phyloP scores from a whole-genome alignment of 1,140 invertebrate species.

The Aphelinus certus region DNA sequence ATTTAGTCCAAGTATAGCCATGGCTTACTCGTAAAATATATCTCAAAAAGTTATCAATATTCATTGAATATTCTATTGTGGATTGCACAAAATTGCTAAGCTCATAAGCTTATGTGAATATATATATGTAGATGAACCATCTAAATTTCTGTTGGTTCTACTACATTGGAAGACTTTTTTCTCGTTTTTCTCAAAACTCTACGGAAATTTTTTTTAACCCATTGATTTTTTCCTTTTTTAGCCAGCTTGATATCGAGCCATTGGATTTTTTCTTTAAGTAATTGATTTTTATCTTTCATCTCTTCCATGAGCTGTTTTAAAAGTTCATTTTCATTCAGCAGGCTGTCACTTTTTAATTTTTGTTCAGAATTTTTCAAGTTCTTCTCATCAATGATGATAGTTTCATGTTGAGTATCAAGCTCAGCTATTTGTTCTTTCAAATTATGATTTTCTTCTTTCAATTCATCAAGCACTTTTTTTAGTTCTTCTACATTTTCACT shows the following conservation, averaged over 20 bases:
- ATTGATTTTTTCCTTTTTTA: conserved; percentile 33
- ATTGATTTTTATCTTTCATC: conserved; percentile 23
- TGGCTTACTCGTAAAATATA: no score
- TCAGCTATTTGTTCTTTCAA: conserved; percentile 19
- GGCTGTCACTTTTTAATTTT: conserved; percentile 28
- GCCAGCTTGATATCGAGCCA: conserved; percentile 22
- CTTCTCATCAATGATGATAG: conserved; percentile 19
- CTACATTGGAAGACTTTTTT: conserved; percentile 15
- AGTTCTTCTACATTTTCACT: conserved; percentile 16
- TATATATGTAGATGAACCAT: no score
- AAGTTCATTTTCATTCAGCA: conserved; percentile 23
- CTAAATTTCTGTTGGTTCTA: conserved; percentile 32
- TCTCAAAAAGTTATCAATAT: no score
- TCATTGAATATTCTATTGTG: no score
- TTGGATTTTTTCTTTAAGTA: conserved; percentile 31
- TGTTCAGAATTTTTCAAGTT: conserved; percentile 9
- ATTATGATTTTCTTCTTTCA: conserved; percentile 23
- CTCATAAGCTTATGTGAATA: no score
- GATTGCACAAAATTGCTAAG: no score
- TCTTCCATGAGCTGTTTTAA: conserved; percentile 29
- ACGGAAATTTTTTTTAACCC: conserved; percentile 29
- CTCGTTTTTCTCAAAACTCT: conserved; percentile 34
- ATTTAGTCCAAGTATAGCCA: no score
- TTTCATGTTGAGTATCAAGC: conserved; percentile 5
- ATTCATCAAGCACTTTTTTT: neutral